Conservation (phyloP, 2,113 vertebrate genomes). For the Hypocryptadius cinnamomeus region DNA sequence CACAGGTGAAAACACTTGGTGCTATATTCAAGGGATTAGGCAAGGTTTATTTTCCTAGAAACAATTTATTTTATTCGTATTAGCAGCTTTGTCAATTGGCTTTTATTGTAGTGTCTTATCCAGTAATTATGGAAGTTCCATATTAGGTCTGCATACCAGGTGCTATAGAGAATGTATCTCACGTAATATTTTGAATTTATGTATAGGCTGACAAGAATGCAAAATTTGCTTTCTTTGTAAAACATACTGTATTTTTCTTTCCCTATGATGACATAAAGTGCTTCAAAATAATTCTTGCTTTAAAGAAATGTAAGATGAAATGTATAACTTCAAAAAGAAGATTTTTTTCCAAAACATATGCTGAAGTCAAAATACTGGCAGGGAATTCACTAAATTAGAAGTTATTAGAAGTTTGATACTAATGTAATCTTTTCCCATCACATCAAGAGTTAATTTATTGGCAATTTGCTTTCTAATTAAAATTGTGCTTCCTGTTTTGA, state of each 20-base stretch:
- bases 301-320: not conserved
- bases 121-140: not conserved
- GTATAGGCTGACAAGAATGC: not conserved
- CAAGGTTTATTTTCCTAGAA: not conserved
- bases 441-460: not conserved
- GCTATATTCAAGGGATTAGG: not conserved
- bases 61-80: not conserved
- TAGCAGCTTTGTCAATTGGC: not conserved
- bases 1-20: not conserved
- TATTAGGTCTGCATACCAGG: not conserved
- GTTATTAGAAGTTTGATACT: not conserved
- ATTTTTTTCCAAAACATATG: not conserved
- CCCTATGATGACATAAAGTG: not conserved
- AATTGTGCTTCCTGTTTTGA: not conserved
- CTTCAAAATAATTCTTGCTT: not conserved
- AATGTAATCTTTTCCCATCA: not conserved
- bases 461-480: not conserved
- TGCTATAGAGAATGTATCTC: not conserved
- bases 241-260: not conserved
- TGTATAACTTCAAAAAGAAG: not conserved
- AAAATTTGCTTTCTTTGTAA: not conserved
- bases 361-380: not conserved
- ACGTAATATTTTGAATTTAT: not conserved
- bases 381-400: not conserved
- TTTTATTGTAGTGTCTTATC: not conserved